These are phyloP conservation scores for Thereva nobilitata DNA, from an alignment of 2,888 invertebrate species.

Conservation along the genomic window DNA sequence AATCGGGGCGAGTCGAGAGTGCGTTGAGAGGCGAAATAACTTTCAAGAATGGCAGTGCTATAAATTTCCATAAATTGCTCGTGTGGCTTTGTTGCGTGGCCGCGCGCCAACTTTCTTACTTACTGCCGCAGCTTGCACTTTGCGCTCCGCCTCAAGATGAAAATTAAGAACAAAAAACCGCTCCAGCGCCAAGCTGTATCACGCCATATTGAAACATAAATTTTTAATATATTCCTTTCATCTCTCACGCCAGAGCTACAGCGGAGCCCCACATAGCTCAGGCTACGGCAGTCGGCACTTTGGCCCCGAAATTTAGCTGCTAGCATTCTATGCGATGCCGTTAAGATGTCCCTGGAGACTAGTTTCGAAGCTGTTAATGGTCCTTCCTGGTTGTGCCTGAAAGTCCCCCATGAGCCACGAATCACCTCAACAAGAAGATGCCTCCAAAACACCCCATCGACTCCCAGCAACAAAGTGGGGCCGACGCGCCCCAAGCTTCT, in stretches of 20 bases:
- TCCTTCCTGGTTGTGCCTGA: slow-evolving; percentile 35
- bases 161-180: slow-evolving; percentile 19
- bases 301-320: slow-evolving; percentile 9
- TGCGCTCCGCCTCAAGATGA: slow-evolving; percentile 4
- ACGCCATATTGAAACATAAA: slow-evolving; percentile 38
- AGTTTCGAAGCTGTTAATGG: slow-evolving; percentile 40
- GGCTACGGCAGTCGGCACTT: background rate
- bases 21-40: slow-evolving; percentile 22
- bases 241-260: background rate
- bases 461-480: too few relatives aligned
- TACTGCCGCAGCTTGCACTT: slow-evolving; percentile 19
- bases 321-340: slow-evolving; percentile 28
- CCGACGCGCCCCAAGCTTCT: too few relatives aligned
- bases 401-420: slow-evolving; percentile 25
- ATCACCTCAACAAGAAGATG: slow-evolving; percentile 18
- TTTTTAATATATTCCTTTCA: slow-evolving; percentile 38
- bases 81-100: slow-evolving; percentile 27
- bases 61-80: slow-evolving; percentile 33
- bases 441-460: too few relatives aligned
- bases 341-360: slow-evolving; percentile 38
- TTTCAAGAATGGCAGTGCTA: slow-evolving; percentile 24
- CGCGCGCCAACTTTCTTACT: slow-evolving; percentile 24
- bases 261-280: background rate
- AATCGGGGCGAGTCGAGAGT: background rate
- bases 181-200: background rate